phyloP scores from a whole-genome alignment of 2,888 invertebrate species.

The Coecobrya sp. region DNA sequence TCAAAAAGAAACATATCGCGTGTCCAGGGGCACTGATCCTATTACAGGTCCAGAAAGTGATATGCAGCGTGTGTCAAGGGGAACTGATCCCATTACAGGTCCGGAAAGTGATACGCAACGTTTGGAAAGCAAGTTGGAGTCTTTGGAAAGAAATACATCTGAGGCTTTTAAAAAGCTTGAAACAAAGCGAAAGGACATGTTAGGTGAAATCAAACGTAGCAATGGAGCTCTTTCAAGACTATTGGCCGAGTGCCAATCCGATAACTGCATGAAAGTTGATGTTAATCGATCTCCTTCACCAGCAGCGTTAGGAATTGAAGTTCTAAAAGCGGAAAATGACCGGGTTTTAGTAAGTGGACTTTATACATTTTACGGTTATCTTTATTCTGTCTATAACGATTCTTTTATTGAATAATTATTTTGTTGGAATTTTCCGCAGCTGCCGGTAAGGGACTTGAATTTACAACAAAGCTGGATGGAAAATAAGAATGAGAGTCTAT shows the following conservation, averaged over 20 bases:
- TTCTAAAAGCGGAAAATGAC: too few species aligned
- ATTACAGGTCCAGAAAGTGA: background rate
- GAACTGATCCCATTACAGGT: background rate
- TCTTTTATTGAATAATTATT: background rate
- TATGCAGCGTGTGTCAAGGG: background rate
- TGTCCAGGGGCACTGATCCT: background rate
- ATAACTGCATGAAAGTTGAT: background rate
- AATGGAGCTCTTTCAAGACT: background rate
- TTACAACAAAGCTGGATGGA: conserved; percentile 9
- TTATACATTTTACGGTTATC: too few species aligned
- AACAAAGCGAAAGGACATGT: background rate
- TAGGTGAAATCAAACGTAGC: background rate
- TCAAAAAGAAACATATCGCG: too few species aligned
- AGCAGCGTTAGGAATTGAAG: too few species aligned
- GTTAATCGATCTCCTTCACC: too few species aligned
- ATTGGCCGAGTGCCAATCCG: background rate
- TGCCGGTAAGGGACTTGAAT: background rate
- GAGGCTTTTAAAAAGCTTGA: background rate
- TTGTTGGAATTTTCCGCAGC: background rate
- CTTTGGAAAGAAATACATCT: background rate
- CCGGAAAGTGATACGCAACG: background rate
- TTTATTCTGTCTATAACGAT: too few species aligned
- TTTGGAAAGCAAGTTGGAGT: background rate
- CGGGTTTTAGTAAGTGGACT: too few species aligned
- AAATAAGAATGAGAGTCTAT: background rate